Evolutionary conservation across 2,797 vertebrate species (phyloP), one percentile per base, ranked within the genome.

Genomic region (Dallia pectoralis): DNA sequence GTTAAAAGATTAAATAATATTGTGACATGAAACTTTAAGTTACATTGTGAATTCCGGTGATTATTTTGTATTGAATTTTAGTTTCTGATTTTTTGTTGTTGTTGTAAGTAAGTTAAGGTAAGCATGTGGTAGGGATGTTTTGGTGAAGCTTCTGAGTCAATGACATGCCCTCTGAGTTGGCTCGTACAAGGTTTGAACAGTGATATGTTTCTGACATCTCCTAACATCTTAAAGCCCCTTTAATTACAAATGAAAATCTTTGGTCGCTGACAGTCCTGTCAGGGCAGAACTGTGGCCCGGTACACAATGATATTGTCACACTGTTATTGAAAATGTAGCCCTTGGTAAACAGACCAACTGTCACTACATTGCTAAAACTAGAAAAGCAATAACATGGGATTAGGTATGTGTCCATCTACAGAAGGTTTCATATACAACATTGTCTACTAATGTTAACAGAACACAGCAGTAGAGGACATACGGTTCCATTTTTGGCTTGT

Each of bases 341-440:
- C 47, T 67, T 33, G 71, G 69, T 78, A 89, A 82, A 89, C 83
- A 87, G 67, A 78, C 65, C 53, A 44, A 75, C 74, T 65, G 36
- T 71, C 76, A 56, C 22, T 53, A 14, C 47, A 61, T 25, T 85
- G 75, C 73, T 59, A 72, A 70, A 72, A 74, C 78, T 75, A 72
- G 69, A 65, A 51, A 88, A 79, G 80, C 77, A 86, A 89, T 91
- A 88, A 89, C 63, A 30, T 67, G 71, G 84, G 80, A 83, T 88
- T 84, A 84, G 70, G 19, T 1, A 69, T 76, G 69, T 75, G 76
- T 73, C 70, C 48, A 44, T 75, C 71, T 76, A 83, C 5, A 44
- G 40, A 44, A 44, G 77, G 73, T 73, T 76, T 30, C 14, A 25
- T 25, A n/a, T 49, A 30, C 27, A 16, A 30, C 27, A 18, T 19